Conservation (phyloP, 2,888 invertebrate species). For the Dynastes tityus region DNA sequence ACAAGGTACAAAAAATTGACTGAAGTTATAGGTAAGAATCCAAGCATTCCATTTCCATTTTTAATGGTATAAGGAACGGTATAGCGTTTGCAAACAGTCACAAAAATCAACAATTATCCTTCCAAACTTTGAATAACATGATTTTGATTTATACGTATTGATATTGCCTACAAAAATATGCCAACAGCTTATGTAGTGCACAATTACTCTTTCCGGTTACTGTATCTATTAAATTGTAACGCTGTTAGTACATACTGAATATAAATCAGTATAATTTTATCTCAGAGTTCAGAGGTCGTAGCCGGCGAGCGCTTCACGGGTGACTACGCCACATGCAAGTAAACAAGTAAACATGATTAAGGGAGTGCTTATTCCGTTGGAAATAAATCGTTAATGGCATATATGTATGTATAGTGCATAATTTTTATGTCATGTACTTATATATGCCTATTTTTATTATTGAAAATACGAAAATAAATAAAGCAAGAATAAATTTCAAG, state of each 20-base stretch:
- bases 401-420: slow-evolving; percentile 1
- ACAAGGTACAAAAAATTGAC: no score
- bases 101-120: no score
- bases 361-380: slow-evolving; percentile 44
- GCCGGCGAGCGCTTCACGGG: slow-evolving; percentile 38
- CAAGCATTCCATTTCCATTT: no score
- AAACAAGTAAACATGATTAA: slow-evolving; percentile 51
- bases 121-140: no score
- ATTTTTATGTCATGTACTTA: not conserved
- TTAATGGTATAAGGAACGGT: no score
- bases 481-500: no score
- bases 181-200: no score
- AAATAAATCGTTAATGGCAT: slow-evolving; percentile 40
- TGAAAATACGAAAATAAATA: no score
- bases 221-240: slow-evolving; percentile 15
- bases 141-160: no score
- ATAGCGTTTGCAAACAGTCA: no score
- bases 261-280: slow-evolving; percentile 34
- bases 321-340: slow-evolving; percentile 45
- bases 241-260: slow-evolving; percentile 5
- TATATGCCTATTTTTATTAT: not conserved
- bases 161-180: no score
- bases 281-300: slow-evolving; percentile 43
- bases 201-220: not conserved
- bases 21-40: no score